Evolutionary conservation across 2,888 invertebrate genomes (phyloP), one percentile per base, ranked within the genome.

Genomic region (Noctua janthina): DNA sequence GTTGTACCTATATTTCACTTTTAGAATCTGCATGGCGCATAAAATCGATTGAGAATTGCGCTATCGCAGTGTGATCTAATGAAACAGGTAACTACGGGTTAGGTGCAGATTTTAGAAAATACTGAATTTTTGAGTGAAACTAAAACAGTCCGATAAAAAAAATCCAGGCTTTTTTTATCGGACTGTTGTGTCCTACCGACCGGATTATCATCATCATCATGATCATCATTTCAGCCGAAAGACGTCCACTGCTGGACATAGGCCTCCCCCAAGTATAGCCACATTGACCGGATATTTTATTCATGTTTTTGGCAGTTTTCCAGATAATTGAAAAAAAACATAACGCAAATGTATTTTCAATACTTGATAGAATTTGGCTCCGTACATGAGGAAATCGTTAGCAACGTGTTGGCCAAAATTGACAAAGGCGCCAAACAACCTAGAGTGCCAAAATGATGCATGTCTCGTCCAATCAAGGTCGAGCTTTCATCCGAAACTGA

Each of bases 401-500:
- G 23, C 2, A n/a, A 51, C 35, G 13, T 43, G 15, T 20, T 23
- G 70, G 75, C 1, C 15, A 78, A 84, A 39, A 67, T 29, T 49
- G 23, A 49, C 56, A 64, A 64, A 69, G 29, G 54, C 49, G 80
- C 29, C 54, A 35, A 2, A 46, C 46, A 62, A 69, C 29, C 81
- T 80, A 39, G 35, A 49, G 0, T 64, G 17, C 35, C 51, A 39
- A 85, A 85, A 69, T 49, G n/a, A 81, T 64, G 46, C 81, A 56
- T 35, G 69, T 81, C 62, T 81, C 62, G 85, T 85, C 35, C 39
- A 69, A 0, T 11, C 49, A 85, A 85, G 81, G 81, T 70, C 69
- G 66, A 51, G 11, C 49, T 84, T 84, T 78, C 80, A 62, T 81
- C 85, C 85, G 79, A 81, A 80, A 79, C 54, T 29, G 17, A 68